phyloP scores from a whole-genome alignment of 2,888 invertebrate genomes.

The Holacanthella duospinosa region DNA sequence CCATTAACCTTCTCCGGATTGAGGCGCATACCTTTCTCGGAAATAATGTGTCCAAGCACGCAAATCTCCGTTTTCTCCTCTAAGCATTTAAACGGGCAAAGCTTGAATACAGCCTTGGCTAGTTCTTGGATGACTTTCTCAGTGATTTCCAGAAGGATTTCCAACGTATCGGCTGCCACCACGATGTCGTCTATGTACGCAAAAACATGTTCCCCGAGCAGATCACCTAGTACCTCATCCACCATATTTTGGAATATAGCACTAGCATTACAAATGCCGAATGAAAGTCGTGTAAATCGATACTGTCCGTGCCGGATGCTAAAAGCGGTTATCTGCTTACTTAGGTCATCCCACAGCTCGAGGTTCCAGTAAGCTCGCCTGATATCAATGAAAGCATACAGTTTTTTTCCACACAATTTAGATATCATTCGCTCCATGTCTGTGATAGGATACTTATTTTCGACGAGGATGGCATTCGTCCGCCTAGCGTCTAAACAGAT shows the following conservation, averaged over 20 bases:
- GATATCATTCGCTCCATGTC: background rate
- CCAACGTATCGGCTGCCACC: background rate
- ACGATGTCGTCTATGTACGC: too few species aligned
- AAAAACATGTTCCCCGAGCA: background rate
- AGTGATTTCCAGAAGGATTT: background rate
- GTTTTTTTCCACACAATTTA: background rate
- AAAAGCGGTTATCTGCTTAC: background rate
- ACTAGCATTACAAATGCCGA: conserved; percentile 5
- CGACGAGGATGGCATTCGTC: background rate
- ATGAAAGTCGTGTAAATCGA: conserved; percentile 5
- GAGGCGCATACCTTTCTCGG: background rate
- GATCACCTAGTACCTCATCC: background rate
- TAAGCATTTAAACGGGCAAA: background rate
- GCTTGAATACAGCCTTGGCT: background rate
- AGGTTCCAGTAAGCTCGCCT: conserved; percentile 7
- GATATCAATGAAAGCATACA: conserved; percentile 1
- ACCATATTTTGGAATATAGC: conserved; percentile 6
- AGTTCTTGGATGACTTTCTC: background rate
- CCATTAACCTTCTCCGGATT: conserved; percentile 3
- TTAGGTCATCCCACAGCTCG: too few species aligned
- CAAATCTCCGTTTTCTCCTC: background rate
- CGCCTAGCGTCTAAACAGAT: background rate
- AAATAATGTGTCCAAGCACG: background rate
- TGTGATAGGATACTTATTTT: background rate
- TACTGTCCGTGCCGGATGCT: background rate